Conservation (phyloP, 1,140 invertebrate genomes). For the Bombus soroeensis region DNA sequence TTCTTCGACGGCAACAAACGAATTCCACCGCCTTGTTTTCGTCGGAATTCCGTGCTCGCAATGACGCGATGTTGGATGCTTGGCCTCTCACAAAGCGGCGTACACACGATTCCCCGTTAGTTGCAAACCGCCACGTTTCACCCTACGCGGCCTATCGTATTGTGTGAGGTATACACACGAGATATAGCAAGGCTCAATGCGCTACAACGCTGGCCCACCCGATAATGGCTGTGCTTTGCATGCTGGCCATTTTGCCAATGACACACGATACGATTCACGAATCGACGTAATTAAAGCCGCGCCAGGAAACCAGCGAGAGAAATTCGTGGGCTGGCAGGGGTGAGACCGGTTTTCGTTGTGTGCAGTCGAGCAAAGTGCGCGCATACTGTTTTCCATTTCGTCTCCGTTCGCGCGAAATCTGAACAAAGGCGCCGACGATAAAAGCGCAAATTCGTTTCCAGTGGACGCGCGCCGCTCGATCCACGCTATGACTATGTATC, state of each 20-base stretch:
- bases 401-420: neutral
- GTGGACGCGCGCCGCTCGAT: neutral
- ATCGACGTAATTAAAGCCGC: conserved; percentile 68
- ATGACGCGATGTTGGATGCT: conserved; percentile 46
- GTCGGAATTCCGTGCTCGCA: conserved; percentile 34
- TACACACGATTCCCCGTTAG: neutral
- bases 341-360: neutral
- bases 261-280: conserved; percentile 55
- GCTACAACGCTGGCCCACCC: neutral
- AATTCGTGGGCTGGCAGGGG: neutral
- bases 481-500: too few species aligned
- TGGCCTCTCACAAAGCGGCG: conserved; percentile 33
- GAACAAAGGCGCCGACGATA: conserved; percentile 6
- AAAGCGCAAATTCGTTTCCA: conserved; percentile 16
- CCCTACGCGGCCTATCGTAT: neutral
- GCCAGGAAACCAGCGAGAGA: neutral
- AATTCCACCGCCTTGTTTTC: conserved; percentile 45
- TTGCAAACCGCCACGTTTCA: neutral
- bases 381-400: conserved; percentile 16
- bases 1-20: conserved; percentile 44
- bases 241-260: conserved; percentile 61
- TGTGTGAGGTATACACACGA: conserved; percentile 5
- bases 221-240: conserved; percentile 52
- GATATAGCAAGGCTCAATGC: conserved; percentile 1
- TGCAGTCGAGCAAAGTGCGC: neutral